A percentile compares a stretch with the other conserved stretches of the same genome.
Conservation (phyloP, 2,888 invertebrate genomes). For the Teleiodes luculella region DNA sequence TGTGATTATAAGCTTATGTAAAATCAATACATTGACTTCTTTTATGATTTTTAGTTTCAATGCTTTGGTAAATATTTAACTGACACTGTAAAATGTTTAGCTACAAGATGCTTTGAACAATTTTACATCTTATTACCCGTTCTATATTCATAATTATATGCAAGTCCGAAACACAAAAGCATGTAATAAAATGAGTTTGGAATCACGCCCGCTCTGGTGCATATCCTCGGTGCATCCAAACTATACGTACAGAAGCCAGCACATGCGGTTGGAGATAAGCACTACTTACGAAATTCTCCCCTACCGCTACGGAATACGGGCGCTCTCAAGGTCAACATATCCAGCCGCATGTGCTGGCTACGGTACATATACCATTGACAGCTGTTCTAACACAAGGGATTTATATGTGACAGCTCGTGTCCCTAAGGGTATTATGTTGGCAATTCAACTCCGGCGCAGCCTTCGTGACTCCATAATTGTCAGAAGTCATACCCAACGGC, state of each 20-base stretch:
- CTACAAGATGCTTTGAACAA: too few species aligned
- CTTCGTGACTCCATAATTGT: constrained; percentile 44
- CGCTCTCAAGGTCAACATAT: too few species aligned
- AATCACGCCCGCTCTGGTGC: not conserved
- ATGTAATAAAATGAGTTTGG: not conserved
- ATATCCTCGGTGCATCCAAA: too few species aligned
- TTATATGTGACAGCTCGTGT: constrained; percentile 23
- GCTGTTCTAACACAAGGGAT: constrained; percentile 21
- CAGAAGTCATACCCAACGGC: too few species aligned
- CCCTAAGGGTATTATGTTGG: constrained; percentile 40
- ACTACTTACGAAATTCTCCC: too few species aligned
- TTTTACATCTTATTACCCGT: too few species aligned
- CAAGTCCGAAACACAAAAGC: not conserved
- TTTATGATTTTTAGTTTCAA: not conserved
- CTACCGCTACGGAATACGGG: too few species aligned
- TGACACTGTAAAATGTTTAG: not conserved
- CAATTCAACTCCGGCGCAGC: constrained; percentile 30
- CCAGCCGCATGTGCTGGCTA: too few species aligned
- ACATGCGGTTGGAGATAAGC: too few species aligned
- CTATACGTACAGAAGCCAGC: too few species aligned
- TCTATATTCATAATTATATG: too few species aligned
- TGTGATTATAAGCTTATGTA: not conserved
- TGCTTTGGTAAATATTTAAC: not conserved
- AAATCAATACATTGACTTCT: not conserved
- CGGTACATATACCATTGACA: too few species aligned